These are phyloP conservation scores for Cyprinodon variegatus DNA, from an alignment of 2,113 vertebrate species.

Conservation along the genomic window DNA sequence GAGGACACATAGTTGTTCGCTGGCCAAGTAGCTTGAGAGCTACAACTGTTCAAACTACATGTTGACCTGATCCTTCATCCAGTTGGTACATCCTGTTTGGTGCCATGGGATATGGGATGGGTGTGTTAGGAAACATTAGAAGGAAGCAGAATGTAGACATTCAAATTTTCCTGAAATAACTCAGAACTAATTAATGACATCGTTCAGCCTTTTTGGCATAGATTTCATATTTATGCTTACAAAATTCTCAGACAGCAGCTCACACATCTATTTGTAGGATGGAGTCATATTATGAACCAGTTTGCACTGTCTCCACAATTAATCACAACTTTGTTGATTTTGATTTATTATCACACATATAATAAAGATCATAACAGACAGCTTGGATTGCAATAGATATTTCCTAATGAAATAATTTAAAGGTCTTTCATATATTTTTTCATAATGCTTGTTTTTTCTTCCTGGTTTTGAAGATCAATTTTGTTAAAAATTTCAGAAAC, in stretches of 20 bases:
- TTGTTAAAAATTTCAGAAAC: too few relatives aligned
- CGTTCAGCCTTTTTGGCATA: not conserved
- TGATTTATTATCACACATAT: too few relatives aligned
- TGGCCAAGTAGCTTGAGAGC: constrained; percentile 43
- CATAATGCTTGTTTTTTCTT: too few relatives aligned
- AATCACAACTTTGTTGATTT: too few relatives aligned
- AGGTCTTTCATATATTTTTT: too few relatives aligned
- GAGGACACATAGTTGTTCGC: constrained; percentile 55
- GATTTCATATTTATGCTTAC: not conserved
- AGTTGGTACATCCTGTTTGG: constrained; percentile 45
- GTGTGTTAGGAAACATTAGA: constrained; percentile 18
- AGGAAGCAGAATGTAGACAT: constrained; percentile 12
- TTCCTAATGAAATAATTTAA: too few relatives aligned
- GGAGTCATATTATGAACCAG: not conserved
- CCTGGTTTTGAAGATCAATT: too few relatives aligned
- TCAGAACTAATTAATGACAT: not conserved
- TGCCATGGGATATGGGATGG: constrained; percentile 7
- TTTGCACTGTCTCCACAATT: too few relatives aligned
- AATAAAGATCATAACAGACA: too few relatives aligned
- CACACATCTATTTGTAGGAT: not conserved
- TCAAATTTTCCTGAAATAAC: constrained; percentile 5
- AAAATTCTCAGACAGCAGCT: too few relatives aligned
- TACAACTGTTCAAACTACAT: constrained; percentile 35
- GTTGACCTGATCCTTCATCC: constrained; percentile 30
- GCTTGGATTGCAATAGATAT: too few relatives aligned